Percentiles rank a stretch among this genome's conserved stretches.
Conservation (phyloP, 2,113 vertebrate genomes). For the Lamprologus tigripictilis region DNA sequence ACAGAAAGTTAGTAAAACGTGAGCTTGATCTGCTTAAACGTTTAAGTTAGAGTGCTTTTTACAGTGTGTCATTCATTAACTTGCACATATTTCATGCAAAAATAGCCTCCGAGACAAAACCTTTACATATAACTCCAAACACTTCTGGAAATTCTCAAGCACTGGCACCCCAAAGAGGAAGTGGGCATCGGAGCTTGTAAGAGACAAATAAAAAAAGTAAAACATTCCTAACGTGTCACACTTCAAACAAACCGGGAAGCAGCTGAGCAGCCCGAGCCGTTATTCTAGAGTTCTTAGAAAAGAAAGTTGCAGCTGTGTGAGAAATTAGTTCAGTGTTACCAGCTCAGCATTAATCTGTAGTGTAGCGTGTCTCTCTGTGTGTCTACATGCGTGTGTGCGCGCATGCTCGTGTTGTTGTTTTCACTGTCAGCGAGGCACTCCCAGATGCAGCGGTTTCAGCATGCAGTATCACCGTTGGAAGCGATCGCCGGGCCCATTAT, state of each 20-base stretch:
- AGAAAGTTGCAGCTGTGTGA: slow-evolving; percentile 2
- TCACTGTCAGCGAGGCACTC: slow-evolving; percentile 54
- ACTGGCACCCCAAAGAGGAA: background rate
- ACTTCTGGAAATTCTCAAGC: background rate
- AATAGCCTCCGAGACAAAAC: fast-evolving
- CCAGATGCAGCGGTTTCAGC: slow-evolving; percentile 60
- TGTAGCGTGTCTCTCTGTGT: background rate
- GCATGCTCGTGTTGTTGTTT: slow-evolving; percentile 28
- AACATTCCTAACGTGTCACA: background rate
- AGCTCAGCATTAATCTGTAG: slow-evolving; percentile 1
- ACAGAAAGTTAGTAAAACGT: background rate
- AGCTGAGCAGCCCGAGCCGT: background rate
- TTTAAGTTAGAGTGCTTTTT: fast-evolving
- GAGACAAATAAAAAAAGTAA: background rate
- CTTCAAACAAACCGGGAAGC: background rate
- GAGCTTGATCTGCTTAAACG: background rate
- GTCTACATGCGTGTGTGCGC: slow-evolving; percentile 4
- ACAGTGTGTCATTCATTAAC: background rate
- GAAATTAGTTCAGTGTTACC: background rate
- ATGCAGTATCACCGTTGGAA: slow-evolving; percentile 59
- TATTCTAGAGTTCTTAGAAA: background rate
- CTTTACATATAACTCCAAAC: background rate
- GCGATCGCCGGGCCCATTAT: slow-evolving; percentile 65
- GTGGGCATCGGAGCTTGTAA: background rate
- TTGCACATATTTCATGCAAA: background rate